Evolutionary conservation across 23 tunicate species (phyloP), one percentile per base, ranked within the genome.

Genomic region (Halocynthia aurantium): DNA sequence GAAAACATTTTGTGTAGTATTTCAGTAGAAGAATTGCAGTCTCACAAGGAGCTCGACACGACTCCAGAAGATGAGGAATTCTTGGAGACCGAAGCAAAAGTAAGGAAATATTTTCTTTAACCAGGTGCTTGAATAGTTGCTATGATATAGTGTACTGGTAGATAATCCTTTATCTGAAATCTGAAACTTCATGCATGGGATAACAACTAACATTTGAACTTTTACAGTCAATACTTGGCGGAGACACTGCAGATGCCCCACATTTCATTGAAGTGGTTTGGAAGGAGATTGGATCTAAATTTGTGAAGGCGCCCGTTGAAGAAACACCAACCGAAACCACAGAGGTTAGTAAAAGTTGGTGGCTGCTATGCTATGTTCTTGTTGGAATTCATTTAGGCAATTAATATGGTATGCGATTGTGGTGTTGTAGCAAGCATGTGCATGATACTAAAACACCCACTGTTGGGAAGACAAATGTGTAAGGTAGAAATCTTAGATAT

Each of bases 11-110:
- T 72, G 5, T 72, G 50, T 49, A 74, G 78, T 18, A 49, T 74
- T 8, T 71, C 85, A 6, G 62, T 72, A 4, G 78, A 81, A 19
- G 96, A 90, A 55, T 49, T 90, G 49, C 69, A 22, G 8, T 50
- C 51, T 7, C 84, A 88, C 49, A 64, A 71, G 18, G 95, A 88
- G 61, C 73, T 88, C 31, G 95, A 88, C 52, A 81, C 84, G 10
- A 72, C 78, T 79, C 55, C 80, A 15, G 68, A 76, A 7, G 87
- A 84, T 76, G 86, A 81, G 6, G 73, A 57, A 7, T 80, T 84
- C 51, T 75, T 86, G 40, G 86, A 78, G 8, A 83, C 70, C 20
- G 96, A 90, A 76, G 77, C 51, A 5, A 51, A 54, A 81, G 89
- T 82, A 67, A 70, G 52, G 19, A 9, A 17, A 11, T 6, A 20